Evolutionary conservation across 2,888 invertebrate species (phyloP).

Genomic region (Harpagoxenus sublaevis): DNA sequence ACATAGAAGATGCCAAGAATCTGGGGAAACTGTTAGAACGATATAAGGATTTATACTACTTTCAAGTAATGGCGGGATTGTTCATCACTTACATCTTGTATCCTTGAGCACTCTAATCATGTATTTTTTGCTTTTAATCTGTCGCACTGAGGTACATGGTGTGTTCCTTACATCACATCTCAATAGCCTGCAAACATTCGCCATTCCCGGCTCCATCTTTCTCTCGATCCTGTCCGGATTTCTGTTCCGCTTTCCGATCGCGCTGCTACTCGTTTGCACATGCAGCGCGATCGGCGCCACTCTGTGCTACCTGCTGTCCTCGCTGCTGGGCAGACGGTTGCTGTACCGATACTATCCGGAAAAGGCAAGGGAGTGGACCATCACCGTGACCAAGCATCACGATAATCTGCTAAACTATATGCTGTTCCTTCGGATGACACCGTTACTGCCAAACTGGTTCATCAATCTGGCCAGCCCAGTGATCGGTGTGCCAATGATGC

Average conservation of each 20-base stretch:
- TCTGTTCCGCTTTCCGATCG: constrained; percentile 96
- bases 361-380: constrained; percentile 94
- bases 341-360: constrained; percentile 96
- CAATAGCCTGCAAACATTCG: constrained; percentile 98
- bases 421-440: constrained; percentile 98
- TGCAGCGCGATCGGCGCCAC: constrained; percentile 99
- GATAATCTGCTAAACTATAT: constrained; percentile 98
- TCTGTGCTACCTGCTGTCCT: constrained; percentile 97
- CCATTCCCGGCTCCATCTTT: constrained; percentile 99
- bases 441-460: constrained; percentile 99
- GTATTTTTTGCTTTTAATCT: neutral
- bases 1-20: constrained; percentile 98
- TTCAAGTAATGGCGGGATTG: constrained; percentile 96
- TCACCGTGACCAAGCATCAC: constrained; percentile 93
- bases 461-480: constrained; percentile 99
- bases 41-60: constrained; percentile 97
- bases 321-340: constrained; percentile 94
- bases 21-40: constrained; percentile 95
- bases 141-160: neutral
- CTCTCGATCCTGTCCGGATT: constrained; percentile 99
- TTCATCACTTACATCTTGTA: constrained; percentile 98
- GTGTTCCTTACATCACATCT: constrained; percentile 72
- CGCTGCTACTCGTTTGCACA: constrained; percentile 94
- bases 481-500: constrained; percentile 96
- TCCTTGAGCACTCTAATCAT: constrained; percentile 88